A percentile compares a stretch with the other conserved stretches of the same genome.
These are phyloP conservation scores for Eristalis arbustorum DNA, from an alignment of 2,888 invertebrate genomes.

Conservation along the genomic window DNA sequence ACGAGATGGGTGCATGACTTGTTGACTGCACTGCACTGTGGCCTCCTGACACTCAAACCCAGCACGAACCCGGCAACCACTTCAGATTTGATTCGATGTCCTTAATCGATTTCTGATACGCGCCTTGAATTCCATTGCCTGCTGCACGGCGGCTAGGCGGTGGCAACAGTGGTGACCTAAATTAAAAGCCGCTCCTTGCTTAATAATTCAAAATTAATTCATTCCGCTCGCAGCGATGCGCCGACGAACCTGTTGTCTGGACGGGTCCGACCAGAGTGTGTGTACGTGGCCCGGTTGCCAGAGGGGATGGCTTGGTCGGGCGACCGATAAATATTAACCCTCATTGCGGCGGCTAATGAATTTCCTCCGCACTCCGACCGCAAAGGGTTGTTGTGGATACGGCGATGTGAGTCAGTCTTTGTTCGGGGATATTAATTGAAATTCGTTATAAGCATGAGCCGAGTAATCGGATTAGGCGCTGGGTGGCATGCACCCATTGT, in stretches of 20 bases:
- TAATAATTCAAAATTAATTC: slow-evolving; percentile 54
- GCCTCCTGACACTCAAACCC: not conserved
- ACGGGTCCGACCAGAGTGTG: not conserved
- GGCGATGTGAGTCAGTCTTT: not conserved
- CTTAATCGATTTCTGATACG: slow-evolving; percentile 51
- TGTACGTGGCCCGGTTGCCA: not conserved
- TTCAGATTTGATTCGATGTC: slow-evolving; percentile 19
- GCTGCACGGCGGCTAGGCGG: not conserved
- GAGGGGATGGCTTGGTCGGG: not conserved
- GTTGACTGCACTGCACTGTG: not conserved
- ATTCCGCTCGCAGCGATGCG: slow-evolving; percentile 12
- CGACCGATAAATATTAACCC: not conserved
- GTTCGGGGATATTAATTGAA: not conserved
- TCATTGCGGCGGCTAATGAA: not conserved
- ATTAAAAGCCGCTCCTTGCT: slow-evolving; percentile 40
- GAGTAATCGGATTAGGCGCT: not conserved
- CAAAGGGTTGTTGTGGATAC: not conserved
- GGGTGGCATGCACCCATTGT: not conserved
- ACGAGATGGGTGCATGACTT: not conserved
- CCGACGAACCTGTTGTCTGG: not conserved
- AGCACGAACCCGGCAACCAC: not conserved
- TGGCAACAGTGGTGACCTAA: slow-evolving; percentile 36
- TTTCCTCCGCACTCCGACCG: not conserved
- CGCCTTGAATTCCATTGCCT: slow-evolving; percentile 6
- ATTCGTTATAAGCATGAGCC: not conserved